Evolutionary conservation across 2,888 invertebrate species (phyloP).

Genomic region (Spilarctia lutea): DNA sequence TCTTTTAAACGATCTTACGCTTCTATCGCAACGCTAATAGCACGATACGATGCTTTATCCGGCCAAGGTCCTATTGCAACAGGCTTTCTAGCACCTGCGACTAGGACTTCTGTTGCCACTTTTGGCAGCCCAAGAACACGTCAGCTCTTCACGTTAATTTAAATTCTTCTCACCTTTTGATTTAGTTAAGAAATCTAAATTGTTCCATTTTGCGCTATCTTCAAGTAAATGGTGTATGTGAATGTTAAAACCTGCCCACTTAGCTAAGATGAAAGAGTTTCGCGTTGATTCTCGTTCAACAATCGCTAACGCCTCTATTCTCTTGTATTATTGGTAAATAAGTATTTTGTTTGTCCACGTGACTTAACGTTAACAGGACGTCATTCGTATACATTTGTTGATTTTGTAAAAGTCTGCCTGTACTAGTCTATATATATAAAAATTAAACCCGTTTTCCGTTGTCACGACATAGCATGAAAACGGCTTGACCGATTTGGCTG

Average conservation of each 20-base stretch:
- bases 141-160: conserved; percentile 67
- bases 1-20: conserved; percentile 84
- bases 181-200: conserved; percentile 68
- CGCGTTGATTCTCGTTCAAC: no score
- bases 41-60: conserved; percentile 75
- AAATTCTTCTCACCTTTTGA: conserved; percentile 78
- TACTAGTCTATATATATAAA: no score
- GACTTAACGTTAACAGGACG: no score
- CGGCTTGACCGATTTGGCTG: no score
- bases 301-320: no score
- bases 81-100: conserved; percentile 82
- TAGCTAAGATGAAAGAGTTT: no score
- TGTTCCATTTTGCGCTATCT: conserved; percentile 58
- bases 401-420: no score
- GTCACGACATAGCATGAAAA: no score
- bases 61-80: conserved; percentile 81
- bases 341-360: no score
- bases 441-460: no score
- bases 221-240: conserved; percentile 34
- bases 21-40: conserved; percentile 77
- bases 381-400: no score
- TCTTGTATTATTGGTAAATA: no score
- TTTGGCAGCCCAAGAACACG: conserved; percentile 64
- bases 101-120: conserved; percentile 69
- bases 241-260: conserved; percentile 22